These are phyloP conservation scores for Nycticorax nycticorax DNA, from an alignment of 2,113 vertebrate species.

Conservation along the genomic window DNA sequence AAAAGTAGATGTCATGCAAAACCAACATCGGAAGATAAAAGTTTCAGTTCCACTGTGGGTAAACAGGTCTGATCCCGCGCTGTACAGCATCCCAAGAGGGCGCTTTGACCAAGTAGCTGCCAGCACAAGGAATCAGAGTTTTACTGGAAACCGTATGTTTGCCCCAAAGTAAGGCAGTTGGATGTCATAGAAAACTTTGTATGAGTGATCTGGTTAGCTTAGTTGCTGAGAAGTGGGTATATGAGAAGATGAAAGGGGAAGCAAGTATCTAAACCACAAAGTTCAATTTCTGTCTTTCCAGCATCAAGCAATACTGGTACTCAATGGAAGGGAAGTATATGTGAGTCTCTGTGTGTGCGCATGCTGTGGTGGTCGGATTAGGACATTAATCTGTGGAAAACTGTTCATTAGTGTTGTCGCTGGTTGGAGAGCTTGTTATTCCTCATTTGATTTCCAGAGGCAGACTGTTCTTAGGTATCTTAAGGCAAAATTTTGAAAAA, in stretches of 20 bases:
- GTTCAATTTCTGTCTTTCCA: neutral
- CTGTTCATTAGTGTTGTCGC: neutral
- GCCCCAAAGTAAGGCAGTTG: conserved; percentile 60
- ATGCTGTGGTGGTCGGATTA: neutral
- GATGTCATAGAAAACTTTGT: neutral
- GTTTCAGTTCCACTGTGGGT: conserved; percentile 19
- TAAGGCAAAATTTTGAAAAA: neutral
- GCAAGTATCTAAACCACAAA: neutral
- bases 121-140: conserved; percentile 41
- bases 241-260: neutral
- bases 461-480: neutral
- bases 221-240: neutral
- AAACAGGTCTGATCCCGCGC: neutral
- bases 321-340: rapidly evolving
- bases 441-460: neutral
- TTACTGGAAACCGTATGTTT: neutral
- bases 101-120: conserved; percentile 2
- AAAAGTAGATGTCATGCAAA: neutral
- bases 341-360: neutral
- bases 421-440: neutral
- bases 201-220: neutral
- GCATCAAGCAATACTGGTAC: neutral
- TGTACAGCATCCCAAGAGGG: conserved; percentile 14
- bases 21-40: conserved; percentile 34
- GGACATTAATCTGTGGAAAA: neutral